Conservation (phyloP, 2,888 invertebrate genomes). For the Eubasilissa splendida region DNA sequence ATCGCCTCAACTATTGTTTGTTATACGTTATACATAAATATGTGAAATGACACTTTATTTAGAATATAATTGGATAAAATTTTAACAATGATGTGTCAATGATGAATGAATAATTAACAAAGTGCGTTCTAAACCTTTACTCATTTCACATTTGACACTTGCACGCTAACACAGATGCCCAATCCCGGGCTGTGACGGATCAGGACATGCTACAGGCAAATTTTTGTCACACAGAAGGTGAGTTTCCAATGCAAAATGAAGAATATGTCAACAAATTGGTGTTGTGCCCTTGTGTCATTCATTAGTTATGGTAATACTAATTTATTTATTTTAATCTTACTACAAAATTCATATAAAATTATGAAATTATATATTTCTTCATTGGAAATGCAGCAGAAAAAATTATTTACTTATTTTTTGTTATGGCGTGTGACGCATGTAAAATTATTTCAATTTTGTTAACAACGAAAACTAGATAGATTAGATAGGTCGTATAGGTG, state of each 20-base stretch:
- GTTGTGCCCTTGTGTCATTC: too few relatives aligned
- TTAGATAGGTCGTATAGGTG: conserved; percentile 2
- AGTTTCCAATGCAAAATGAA: conserved; percentile 61
- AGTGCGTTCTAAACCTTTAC: conserved; percentile 34
- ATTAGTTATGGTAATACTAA: too few relatives aligned
- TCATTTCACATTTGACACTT: conserved; percentile 63
- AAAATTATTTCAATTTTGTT: neutral
- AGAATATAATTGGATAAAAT: neutral
- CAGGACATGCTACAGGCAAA: conserved; percentile 98
- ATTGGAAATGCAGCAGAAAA: too few relatives aligned
- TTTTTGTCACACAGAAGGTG: conserved; percentile 98
- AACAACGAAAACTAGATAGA: conserved; percentile 22
- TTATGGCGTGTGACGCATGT: too few relatives aligned
- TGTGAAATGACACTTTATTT: neutral
- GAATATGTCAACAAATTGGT: conserved; percentile 5
- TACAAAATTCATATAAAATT: too few relatives aligned
- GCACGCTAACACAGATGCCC: conserved; percentile 86
- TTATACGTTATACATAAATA: neutral
- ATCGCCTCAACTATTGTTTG: neutral
- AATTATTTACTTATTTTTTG: too few relatives aligned
- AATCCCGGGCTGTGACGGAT: conserved; percentile 96
- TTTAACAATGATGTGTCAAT: neutral
- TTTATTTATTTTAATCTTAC: too few relatives aligned
- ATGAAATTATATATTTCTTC: too few relatives aligned
- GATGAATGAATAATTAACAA: neutral